Base-by-base conservation (phyloP, 2,888 invertebrate genomes). In the Leucania comma region DNA sequence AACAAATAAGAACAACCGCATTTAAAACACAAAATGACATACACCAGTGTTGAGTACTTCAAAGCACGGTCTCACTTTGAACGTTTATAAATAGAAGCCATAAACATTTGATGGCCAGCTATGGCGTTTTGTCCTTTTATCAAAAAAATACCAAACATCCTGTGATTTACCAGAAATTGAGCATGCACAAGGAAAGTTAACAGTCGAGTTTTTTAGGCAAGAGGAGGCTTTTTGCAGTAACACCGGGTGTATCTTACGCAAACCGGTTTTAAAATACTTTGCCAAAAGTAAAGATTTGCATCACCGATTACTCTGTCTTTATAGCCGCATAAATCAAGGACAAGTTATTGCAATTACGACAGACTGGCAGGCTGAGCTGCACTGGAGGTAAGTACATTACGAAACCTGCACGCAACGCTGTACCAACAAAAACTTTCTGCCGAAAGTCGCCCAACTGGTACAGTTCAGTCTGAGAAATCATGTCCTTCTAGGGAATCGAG, bases 391-490 rank as follows among this genome's bases (percentile, higher is more conserved):
- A 82, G 68, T 81, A 83, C 83, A 83, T 93, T 92, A 91, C 86
- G 89, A 91, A 93, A 93, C 88, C 83, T 78, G 88, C 87, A 90
- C 83, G 88, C 86, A 90, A 86, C 82, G 80, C 82, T 75, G 82
- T 80, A 73, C 84, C 83, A 76, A 90, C 87, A 94, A 94, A 87
- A 95, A 93, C 90, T 92, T 92, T 92, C 92, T 90, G 92, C 92
- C 92, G 90, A 94, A 94, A 94, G 92, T 91, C 82, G 89, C 87
- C 86, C 80, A 88, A 94, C 95, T 90, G 93, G 95, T 94, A 89
- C 89, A 90, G 90, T 88, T 92, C 91, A 93, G 94, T 90, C 90
- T 91, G 94, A 92, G 92, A 93, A 94, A 93, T 91, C 93, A 82
- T 72, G 84, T 85, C 93, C 94, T 90, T 95, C 82, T 93, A 89